Conservation (phyloP, 2,113 vertebrate genomes). For the Sardina pilchardus region DNA sequence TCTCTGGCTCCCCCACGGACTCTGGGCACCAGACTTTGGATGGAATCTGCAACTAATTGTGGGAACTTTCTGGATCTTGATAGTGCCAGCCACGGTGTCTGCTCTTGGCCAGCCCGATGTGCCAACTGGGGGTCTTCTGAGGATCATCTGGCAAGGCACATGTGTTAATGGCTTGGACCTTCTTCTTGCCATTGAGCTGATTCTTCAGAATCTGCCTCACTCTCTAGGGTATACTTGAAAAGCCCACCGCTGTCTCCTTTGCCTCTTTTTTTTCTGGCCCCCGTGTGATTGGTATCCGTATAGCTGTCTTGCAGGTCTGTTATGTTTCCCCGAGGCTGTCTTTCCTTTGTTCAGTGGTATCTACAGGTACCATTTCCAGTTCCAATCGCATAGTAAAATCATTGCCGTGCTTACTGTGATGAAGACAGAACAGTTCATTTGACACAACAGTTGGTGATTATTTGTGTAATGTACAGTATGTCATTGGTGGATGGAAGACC, state of each 20-base stretch:
- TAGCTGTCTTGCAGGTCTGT: not conserved
- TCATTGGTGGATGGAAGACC: too few relatives aligned
- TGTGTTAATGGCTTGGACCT: not conserved
- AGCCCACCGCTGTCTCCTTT: not conserved
- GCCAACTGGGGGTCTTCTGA: slow-evolving; percentile 3
- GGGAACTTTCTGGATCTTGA: slow-evolving; percentile 1
- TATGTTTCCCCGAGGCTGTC: not conserved
- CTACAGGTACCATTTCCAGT: not conserved
- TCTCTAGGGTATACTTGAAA: not conserved
- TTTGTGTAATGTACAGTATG: not conserved
- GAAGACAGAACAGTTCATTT: too few relatives aligned
- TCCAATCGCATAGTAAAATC: too few relatives aligned
- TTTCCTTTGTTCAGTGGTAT: too few relatives aligned
- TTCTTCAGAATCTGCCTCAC: not conserved
- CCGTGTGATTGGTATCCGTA: not conserved
- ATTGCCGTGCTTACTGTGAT: too few relatives aligned
- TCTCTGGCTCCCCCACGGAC: not conserved
- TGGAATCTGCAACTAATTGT: not conserved
- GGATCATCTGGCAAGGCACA: not conserved
- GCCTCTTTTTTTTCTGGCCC: not conserved
- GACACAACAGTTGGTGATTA: not conserved
- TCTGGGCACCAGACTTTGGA: slow-evolving; percentile 1
- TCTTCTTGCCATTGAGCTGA: not conserved
- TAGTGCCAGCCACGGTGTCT: not conserved
- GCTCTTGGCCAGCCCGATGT: not conserved